Base-by-base conservation (phyloP, 2,888 invertebrate species). In the Hartigia nigra region DNA sequence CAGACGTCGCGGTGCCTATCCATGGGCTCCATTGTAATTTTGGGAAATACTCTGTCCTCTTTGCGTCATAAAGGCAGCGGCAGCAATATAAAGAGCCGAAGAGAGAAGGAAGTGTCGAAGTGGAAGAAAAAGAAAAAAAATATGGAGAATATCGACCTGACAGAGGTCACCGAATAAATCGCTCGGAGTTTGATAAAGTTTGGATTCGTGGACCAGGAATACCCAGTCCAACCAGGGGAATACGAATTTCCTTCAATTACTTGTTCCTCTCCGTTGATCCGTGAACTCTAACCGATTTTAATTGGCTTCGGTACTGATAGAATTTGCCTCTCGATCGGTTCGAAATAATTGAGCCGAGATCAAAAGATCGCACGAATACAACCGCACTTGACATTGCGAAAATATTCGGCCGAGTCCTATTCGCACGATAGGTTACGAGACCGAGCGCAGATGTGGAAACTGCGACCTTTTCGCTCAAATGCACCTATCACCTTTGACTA, bases 201-300 rank as follows among this genome's bases (percentile, higher is more conserved):
- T 69, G 39, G 4, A 39, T 39, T 5, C 39, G 39, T 9, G 39
- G 39, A 55, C 23, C 39, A 55, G 39, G 23, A 23, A 55, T 55
- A 55, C 23, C 39, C 39, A 55, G 39, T 55, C 39, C 23, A 23
- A 23, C 39, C 23, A 55, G 23, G 39, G 39, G 39, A 55, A 82
- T 79, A 81, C 78, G 78, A 81, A 80, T 81, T 81, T 80, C 77
- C 78, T 76, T 79, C 78, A 78, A 81, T 81, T 78, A 82, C 31
- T 79, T 75, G 70, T 34, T 74, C 70, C 78, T 75, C 78, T 36
- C 14, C 76, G 37, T 37, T 75, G 69, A 31, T 31, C 74, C 75
- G 78, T 78, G 81, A 85, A 84, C 82, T 83, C 78, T 75, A 83
- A 86, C 84, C 84, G 86, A 85, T 85, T 84, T 84, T 85, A 84